Conservation (phyloP, 2,113 vertebrate genomes). For the Tachycineta bicolor region DNA sequence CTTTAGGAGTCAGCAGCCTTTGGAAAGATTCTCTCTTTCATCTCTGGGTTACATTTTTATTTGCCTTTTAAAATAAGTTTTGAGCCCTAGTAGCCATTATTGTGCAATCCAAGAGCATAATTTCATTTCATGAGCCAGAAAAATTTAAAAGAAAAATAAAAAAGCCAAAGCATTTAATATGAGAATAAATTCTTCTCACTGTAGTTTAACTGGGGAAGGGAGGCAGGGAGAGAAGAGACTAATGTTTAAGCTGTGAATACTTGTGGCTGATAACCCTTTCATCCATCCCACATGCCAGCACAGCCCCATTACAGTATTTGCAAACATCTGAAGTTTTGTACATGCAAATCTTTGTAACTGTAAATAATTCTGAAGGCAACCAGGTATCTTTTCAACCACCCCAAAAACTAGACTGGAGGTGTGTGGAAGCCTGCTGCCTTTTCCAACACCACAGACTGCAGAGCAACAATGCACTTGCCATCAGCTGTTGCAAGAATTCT, state of each 20-base stretch:
- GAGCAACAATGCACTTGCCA: not conserved
- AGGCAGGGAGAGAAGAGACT: not conserved
- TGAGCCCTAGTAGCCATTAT: not conserved
- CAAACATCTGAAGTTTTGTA: not conserved
- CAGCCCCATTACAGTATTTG: not conserved
- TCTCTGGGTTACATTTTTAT: not conserved
- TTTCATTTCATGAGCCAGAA: not conserved
- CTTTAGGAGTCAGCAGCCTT: not conserved
- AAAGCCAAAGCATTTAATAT: not conserved
- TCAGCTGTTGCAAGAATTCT: not conserved
- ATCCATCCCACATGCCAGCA: not conserved
- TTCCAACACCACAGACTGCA: not conserved
- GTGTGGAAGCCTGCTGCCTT: not conserved
- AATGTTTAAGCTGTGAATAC: not conserved
- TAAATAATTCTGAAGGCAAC: not conserved
- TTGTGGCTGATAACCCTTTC: not conserved
- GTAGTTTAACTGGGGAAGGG: not conserved
- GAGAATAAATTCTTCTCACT: not conserved
- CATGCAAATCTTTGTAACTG: not conserved
- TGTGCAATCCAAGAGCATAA: accelerated
- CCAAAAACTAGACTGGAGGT: not conserved
- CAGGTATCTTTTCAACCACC: not conserved
- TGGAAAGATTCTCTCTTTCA: not conserved
- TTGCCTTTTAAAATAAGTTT: not conserved
- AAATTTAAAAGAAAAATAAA: not conserved